Percentiles rank a stretch among this genome's conserved stretches.
phyloP scores from a whole-genome alignment of 2,113 vertebrate genomes.

The Larimichthys polyactis region DNA sequence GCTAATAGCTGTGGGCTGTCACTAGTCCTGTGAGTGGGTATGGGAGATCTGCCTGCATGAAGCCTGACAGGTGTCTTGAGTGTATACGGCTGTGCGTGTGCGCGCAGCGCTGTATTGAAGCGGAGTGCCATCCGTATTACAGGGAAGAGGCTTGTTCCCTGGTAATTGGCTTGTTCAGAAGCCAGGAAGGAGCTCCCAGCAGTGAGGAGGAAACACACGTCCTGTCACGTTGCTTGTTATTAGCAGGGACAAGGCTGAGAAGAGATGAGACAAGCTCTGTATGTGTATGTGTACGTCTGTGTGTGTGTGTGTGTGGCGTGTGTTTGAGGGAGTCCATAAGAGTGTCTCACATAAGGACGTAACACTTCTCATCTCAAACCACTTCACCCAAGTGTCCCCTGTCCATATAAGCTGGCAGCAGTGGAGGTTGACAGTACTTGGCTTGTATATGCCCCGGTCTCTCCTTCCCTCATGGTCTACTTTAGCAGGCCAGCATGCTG shows the following conservation, averaged over 20 bases:
- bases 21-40: constrained; percentile 78
- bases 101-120: constrained; percentile 61
- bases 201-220: constrained; percentile 80
- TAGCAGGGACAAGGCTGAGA: constrained; percentile 80
- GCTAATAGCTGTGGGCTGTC: constrained; percentile 85
- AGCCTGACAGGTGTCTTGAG: constrained; percentile 79
- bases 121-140: constrained; percentile 80
- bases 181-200: constrained; percentile 82
- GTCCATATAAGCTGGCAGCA: constrained; percentile 64
- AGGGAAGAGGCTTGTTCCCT: constrained; percentile 83
- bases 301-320: constrained; percentile 37
- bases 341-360: constrained; percentile 59
- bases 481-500: constrained; percentile 57
- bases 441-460: constrained; percentile 40
- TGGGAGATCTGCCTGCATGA: constrained; percentile 76
- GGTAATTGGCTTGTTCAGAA: constrained; percentile 86
- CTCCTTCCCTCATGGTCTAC: constrained; percentile 37
- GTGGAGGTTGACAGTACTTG: constrained; percentile 62
- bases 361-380: constrained; percentile 62
- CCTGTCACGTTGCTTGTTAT: constrained; percentile 84
- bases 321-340: constrained; percentile 55
- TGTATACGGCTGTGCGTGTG: constrained; percentile 67
- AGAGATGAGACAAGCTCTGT: constrained; percentile 71
- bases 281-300: not conserved
- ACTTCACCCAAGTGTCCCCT: constrained; percentile 70